phyloP scores from a whole-genome alignment of 2,113 vertebrate genomes.

The Myanophis thanlyinensis region DNA sequence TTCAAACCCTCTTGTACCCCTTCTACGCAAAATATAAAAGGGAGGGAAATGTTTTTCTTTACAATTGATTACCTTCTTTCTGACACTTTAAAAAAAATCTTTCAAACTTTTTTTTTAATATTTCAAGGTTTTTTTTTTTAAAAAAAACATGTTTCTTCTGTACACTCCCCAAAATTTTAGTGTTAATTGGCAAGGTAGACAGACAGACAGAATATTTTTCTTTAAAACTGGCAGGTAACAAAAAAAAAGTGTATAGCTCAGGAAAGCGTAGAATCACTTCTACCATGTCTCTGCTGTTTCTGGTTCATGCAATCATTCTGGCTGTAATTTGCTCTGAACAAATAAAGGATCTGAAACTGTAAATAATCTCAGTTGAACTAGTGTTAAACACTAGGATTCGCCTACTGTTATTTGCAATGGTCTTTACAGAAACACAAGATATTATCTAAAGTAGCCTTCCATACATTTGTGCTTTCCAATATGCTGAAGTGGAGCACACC shows the following conservation, averaged over 20 bases:
- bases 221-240: not conserved
- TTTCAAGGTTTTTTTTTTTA: not conserved
- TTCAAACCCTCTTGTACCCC: not conserved
- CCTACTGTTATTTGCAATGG: not conserved
- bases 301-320: not conserved
- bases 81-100: not conserved
- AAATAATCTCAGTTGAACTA: not conserved
- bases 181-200: not conserved
- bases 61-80: not conserved
- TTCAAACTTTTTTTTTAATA: not conserved
- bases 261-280: not conserved
- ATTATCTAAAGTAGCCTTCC: not conserved
- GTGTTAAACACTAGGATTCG: not conserved
- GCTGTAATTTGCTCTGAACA: not conserved
- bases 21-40: not conserved
- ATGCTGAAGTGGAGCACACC: not conserved
- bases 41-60: not conserved
- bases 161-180: not conserved
- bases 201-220: not conserved
- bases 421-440: not conserved
- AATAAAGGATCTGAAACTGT: not conserved
- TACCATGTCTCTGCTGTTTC: not conserved
- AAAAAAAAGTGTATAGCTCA: not conserved
- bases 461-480: not conserved
- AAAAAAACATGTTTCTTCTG: not conserved